These are phyloP conservation scores for Ictalurus furcatus DNA, from an alignment of 2,113 vertebrate genomes.

Conservation along the genomic window DNA sequence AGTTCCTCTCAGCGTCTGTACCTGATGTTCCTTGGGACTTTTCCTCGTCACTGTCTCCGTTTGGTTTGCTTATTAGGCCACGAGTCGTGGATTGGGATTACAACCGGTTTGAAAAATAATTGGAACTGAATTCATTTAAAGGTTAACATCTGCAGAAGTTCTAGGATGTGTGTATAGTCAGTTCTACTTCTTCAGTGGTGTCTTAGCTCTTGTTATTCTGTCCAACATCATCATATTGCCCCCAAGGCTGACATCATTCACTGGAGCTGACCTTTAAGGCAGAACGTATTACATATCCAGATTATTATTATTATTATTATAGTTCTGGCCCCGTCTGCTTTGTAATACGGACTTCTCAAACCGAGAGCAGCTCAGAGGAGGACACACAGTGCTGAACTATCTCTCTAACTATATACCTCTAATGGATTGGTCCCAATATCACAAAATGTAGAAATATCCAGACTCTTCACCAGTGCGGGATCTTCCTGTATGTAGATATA, in stretches of 20 bases:
- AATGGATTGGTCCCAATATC: not conserved
- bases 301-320: not conserved
- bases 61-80: not conserved
- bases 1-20: not conserved
- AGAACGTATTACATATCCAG: not conserved
- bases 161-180: not conserved
- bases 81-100: not conserved
- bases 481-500: not conserved
- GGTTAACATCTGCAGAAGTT: not conserved
- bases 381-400: not conserved
- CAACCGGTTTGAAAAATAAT: not conserved
- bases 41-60: not conserved
- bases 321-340: not conserved
- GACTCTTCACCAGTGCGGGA: not conserved
- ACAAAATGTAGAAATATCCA: not conserved
- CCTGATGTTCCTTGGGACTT: not conserved
- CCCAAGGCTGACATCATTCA: slow-evolving; percentile 10
- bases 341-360: not conserved
- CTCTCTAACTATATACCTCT: not conserved
- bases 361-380: not conserved
- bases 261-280: not conserved
- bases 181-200: not conserved
- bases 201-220: not conserved
- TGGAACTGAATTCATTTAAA: not conserved
- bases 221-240: not conserved